Evolutionary conservation across 2,113 vertebrate genomes (phyloP).

Genomic region (Toxotes jaculatrix): DNA sequence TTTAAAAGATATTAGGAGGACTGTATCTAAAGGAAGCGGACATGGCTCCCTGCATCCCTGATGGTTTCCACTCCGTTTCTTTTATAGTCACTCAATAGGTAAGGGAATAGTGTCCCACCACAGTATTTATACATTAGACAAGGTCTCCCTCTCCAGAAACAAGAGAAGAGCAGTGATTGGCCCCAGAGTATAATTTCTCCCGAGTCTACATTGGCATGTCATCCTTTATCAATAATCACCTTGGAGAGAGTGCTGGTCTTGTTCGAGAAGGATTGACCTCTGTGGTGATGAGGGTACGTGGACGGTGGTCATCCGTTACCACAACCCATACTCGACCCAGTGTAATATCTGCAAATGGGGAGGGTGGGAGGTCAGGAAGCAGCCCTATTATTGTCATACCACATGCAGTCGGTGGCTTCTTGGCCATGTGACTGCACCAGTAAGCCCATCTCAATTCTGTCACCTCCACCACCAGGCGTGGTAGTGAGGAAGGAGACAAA

Average conservation of each 20-base stretch:
- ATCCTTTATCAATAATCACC: conserved; percentile 84
- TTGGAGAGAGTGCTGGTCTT: conserved; percentile 60
- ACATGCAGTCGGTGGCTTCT: conserved; percentile 13
- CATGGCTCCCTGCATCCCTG: conserved; percentile 74
- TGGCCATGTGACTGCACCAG: conserved; percentile 31
- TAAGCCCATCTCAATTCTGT: conserved; percentile 33
- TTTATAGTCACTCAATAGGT: conserved; percentile 76
- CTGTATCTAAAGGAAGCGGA: conserved; percentile 72
- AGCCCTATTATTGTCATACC: conserved; percentile 29
- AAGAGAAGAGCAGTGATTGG: conserved; percentile 64
- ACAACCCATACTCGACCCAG: conserved; percentile 48
- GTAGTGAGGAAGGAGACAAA: conserved; percentile 25
- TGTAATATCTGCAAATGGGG: conserved; percentile 44
- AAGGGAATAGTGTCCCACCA: conserved; percentile 69
- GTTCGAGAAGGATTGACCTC: conserved; percentile 74
- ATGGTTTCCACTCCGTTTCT: conserved; percentile 78
- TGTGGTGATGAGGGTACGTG: conserved; percentile 66
- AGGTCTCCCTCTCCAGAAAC: conserved; percentile 61
- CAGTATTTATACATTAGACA: conserved; percentile 80
- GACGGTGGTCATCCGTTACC: conserved; percentile 71
- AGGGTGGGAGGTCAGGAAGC: conserved; percentile 13
- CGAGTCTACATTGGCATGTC: conserved; percentile 69
- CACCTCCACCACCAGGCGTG: conserved; percentile 27
- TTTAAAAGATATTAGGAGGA: conserved; percentile 78
- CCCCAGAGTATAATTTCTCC: conserved; percentile 68